phyloP scores from a whole-genome alignment of 2,888 invertebrate genomes.

The Macrosoma leucophasiata region DNA sequence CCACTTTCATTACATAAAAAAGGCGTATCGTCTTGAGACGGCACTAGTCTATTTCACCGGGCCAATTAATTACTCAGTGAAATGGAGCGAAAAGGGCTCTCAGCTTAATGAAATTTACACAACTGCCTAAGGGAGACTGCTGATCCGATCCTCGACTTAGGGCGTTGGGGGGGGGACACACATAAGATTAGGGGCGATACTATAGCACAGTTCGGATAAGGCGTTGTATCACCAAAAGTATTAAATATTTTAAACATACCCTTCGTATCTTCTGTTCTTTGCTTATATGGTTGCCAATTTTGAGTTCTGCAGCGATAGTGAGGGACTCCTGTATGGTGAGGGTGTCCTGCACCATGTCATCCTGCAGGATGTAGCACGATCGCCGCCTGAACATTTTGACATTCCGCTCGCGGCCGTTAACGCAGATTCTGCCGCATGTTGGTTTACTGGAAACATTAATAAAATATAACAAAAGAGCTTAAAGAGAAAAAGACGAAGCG shows the following conservation, averaged over 20 bases:
- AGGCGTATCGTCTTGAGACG: too few relatives aligned
- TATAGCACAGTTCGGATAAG: too few relatives aligned
- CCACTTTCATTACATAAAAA: too few relatives aligned
- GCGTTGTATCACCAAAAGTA: neutral
- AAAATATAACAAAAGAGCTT: neutral
- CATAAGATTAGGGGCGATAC: too few relatives aligned
- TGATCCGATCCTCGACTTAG: too few relatives aligned
- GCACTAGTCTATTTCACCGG: too few relatives aligned
- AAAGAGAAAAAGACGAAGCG: too few relatives aligned
- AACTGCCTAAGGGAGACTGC: too few relatives aligned
- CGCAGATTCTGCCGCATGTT: slow-evolving; percentile 78
- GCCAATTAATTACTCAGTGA: too few relatives aligned
- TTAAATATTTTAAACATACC: slow-evolving; percentile 58
- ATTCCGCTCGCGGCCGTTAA: slow-evolving; percentile 83
- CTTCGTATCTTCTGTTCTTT: slow-evolving; percentile 77
- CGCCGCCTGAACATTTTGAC: slow-evolving; percentile 81
- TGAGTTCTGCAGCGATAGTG: slow-evolving; percentile 89
- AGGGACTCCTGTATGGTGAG: slow-evolving; percentile 91
- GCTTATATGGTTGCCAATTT: slow-evolving; percentile 81
- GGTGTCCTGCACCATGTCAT: slow-evolving; percentile 86
- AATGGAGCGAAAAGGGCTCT: too few relatives aligned
- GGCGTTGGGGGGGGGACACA: too few relatives aligned
- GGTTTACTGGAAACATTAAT: slow-evolving; percentile 47
- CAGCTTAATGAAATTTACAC: too few relatives aligned
- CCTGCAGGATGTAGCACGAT: slow-evolving; percentile 94